Base-by-base conservation (phyloP, 1,140 invertebrate genomes). In the Drosophila tani region DNA sequence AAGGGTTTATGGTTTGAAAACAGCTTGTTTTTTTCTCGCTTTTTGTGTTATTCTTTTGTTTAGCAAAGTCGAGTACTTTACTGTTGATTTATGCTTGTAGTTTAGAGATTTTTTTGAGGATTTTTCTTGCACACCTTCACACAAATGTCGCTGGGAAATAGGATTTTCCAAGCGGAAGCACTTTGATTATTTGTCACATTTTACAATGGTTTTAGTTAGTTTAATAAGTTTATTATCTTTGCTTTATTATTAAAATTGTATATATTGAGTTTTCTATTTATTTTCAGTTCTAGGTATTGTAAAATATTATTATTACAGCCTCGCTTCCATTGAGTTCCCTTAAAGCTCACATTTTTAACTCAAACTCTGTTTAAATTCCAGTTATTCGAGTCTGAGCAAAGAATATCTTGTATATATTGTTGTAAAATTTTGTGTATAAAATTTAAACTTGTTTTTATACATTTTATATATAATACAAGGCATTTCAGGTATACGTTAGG, bases 1-100 rank as follows among this genome's bases (percentile, higher is more conserved):
- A 64, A 43, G 62, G 53, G 62, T 41, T 64, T 59, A 58, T 29
- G 35, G 35, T 4, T 27, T 53, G 17, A 29, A 38, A 62, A 38
- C 21, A 14, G 27, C 12, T 7, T 21, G 11, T 35, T 19, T 2
- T 60, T 32, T n/a, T 7, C 6, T 9, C 9, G 9, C 29, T 35
- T 47, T 24, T 51, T 63, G 12, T 5, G 21, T 27, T 46, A 38
- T 15, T 47, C 3, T 9, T 21, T n/a, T 24, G 35, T 24, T 41
- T 3, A 53, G 5, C 0, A 21, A 32, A 8, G n/a, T 19, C 29
- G 19, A 40, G 8, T 35, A 57, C 15, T 57, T 57, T 15, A 6
- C 7, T 11, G 21, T 1, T 57, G 50, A 63, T 57, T 57, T 56
- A 63, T 56, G 15, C n/a, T 40, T 8, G 21, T 38, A n/a, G 14